A percentile compares a stretch with the other conserved stretches of the same genome.
Evolutionary conservation across 1,140 invertebrate species (phyloP).

Genomic region (Arctopsyche grandis): DNA sequence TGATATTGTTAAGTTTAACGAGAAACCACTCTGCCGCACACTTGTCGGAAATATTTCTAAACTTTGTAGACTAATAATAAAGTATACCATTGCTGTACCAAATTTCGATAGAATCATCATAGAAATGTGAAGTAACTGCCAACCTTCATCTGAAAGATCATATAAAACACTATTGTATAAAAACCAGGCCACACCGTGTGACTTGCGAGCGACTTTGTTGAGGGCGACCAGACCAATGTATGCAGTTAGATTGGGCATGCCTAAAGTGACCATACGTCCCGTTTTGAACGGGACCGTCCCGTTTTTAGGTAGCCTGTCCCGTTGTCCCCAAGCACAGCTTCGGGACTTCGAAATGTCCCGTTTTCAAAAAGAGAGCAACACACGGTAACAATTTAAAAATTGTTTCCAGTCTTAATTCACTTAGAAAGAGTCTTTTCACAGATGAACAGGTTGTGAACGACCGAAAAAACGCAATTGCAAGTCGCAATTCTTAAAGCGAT

Average conservation of each 20-base stretch:
- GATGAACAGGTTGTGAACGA: no score
- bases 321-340: no score
- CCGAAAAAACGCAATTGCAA: no score
- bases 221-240: no score
- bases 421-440: no score
- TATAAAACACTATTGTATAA: background rate
- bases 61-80: constrained; percentile 71
- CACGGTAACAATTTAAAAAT: no score
- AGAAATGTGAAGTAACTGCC: constrained; percentile 60
- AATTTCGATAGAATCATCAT: constrained; percentile 71
- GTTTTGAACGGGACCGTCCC: constrained; percentile 6
- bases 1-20: constrained; percentile 70
- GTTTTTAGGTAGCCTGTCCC: constrained; percentile 14
- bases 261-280: constrained; percentile 14
- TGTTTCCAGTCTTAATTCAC: no score
- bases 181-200: no score
- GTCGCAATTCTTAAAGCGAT: no score
- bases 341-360: no score
- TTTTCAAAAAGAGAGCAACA: no score
- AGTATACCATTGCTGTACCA: constrained; percentile 71
- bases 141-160: constrained; percentile 55
- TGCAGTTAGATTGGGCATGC: background rate
- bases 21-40: constrained; percentile 73
- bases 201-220: no score
- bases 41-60: constrained; percentile 78